Percentiles rank a stretch among this genome's conserved stretches.
Evolutionary conservation across 2,113 vertebrate species (phyloP).

Genomic region (Hemiprocne comata): DNA sequence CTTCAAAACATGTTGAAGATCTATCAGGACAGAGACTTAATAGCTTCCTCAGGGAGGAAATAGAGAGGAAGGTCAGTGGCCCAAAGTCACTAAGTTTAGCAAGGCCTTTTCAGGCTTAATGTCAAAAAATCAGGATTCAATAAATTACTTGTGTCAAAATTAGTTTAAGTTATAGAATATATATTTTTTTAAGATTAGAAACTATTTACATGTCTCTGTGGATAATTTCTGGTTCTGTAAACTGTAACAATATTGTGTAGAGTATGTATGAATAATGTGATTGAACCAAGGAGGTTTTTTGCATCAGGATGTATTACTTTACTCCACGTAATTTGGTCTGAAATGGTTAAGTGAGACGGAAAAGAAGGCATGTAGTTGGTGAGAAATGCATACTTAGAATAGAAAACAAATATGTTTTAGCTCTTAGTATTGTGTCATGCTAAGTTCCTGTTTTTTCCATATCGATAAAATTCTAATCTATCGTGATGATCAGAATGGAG

Average conservation of each 20-base stretch:
- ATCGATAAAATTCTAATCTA: not conserved
- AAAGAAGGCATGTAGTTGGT: not conserved
- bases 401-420: not conserved
- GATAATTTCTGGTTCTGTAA: not conserved
- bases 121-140: not conserved
- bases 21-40: not conserved
- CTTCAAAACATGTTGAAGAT: not conserved
- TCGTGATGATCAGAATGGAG: not conserved
- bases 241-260: not conserved
- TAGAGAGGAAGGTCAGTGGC: not conserved
- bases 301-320: not conserved
- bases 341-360: not conserved
- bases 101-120: not conserved
- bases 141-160: not conserved
- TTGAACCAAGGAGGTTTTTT: not conserved
- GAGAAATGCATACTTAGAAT: not conserved
- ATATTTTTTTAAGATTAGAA: not conserved
- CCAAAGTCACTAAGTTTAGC: not conserved
- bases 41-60: not conserved
- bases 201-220: not conserved
- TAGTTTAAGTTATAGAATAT: not conserved
- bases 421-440: not conserved
- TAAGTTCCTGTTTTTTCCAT: not conserved
- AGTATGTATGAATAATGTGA: not conserved
- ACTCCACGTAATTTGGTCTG: not conserved